Conservation (phyloP, 2,888 invertebrate species). For the Hoplodrina ambigua region DNA sequence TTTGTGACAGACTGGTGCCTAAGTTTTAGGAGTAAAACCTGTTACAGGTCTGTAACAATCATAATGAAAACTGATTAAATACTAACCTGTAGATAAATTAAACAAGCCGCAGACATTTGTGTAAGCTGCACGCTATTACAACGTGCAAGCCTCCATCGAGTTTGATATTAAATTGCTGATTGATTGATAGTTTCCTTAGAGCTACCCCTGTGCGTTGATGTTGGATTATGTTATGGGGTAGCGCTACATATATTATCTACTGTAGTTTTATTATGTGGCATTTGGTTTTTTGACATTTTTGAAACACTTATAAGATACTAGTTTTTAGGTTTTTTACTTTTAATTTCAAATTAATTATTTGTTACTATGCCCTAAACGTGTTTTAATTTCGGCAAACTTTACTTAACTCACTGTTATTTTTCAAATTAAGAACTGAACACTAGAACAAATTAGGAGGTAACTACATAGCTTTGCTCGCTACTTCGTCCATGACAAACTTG, state of each 20-base stretch:
- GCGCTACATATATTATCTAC: neutral
- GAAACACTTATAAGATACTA: too few relatives aligned
- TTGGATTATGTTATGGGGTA: slow-evolving; percentile 32
- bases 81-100: neutral
- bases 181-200: slow-evolving; percentile 59
- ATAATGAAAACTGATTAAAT: neutral
- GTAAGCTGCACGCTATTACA: slow-evolving; percentile 29
- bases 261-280: neutral
- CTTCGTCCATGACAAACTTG: too few relatives aligned
- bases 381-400: too few relatives aligned
- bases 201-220: slow-evolving; percentile 4
- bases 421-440: neutral
- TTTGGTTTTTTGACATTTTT: too few relatives aligned
- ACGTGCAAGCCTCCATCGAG: slow-evolving; percentile 23
- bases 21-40: too few relatives aligned
- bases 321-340: too few relatives aligned
- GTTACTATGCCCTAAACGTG: too few relatives aligned
- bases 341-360: too few relatives aligned
- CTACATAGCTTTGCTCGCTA: too few relatives aligned
- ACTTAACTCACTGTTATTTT: too few relatives aligned
- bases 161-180: slow-evolving; percentile 56
- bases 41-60: neutral
- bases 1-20: too few relatives aligned
- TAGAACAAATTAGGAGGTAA: slow-evolving; percentile 1
- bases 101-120: neutral